phyloP scores from a whole-genome alignment of 2,888 invertebrate genomes.

The Pachliopta kotzebuea region DNA sequence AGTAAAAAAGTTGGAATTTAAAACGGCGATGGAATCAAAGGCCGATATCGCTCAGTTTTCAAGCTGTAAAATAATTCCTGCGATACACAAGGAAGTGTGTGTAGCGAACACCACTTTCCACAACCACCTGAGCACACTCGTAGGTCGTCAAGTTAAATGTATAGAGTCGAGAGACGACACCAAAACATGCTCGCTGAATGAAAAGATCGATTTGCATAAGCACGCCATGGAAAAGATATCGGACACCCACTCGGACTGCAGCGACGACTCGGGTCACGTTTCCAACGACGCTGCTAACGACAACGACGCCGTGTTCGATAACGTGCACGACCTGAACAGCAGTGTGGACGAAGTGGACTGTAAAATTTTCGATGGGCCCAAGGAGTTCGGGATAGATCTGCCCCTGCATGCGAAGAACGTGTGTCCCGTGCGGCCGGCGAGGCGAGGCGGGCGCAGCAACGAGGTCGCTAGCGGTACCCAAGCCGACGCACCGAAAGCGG shows the following conservation, averaged over 20 bases:
- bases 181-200: constrained; percentile 63
- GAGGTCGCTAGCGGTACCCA: constrained; percentile 79
- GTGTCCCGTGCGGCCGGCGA: constrained; percentile 72
- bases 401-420: constrained; percentile 64
- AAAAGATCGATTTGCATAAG: constrained; percentile 63
- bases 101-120: constrained; percentile 74
- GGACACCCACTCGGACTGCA: constrained; percentile 85
- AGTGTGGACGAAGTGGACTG: constrained; percentile 64
- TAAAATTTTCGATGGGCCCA: constrained; percentile 61
- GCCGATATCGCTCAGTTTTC: constrained; percentile 62
- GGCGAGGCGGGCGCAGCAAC: constrained; percentile 69
- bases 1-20: constrained; percentile 74
- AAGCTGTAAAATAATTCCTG: constrained; percentile 73
- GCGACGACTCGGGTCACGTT: constrained; percentile 91
- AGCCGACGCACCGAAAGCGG: constrained; percentile 76
- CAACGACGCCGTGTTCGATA: constrained; percentile 74
- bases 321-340: constrained; percentile 49
- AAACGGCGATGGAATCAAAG: constrained; percentile 68
- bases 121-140: constrained; percentile 76
- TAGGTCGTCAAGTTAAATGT: constrained; percentile 72
- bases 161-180: constrained; percentile 66
- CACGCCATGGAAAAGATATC: constrained; percentile 74
- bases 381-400: constrained; percentile 65
- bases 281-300: constrained; percentile 90
- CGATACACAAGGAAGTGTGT: constrained; percentile 71